phyloP scores from a whole-genome alignment of 2,113 vertebrate species.

The Tragelaphus strepsiceros region DNA sequence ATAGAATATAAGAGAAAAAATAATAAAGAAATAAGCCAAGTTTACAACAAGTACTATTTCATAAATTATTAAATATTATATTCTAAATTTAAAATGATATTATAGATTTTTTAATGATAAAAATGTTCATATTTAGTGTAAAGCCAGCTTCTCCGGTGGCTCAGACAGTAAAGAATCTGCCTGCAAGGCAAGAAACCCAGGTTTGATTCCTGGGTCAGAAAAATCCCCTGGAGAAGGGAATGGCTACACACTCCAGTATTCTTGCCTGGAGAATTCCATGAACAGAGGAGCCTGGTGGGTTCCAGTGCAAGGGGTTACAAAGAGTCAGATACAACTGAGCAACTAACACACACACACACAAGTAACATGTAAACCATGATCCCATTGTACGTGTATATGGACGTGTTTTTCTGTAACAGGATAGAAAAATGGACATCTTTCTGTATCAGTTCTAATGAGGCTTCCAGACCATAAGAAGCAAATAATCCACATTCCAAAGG shows the following conservation, averaged over 20 bases:
- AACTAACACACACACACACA: not conserved
- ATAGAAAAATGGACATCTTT: not conserved
- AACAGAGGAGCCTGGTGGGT: not conserved
- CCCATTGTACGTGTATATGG: not conserved
- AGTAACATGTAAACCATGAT: not conserved
- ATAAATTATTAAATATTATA: not conserved
- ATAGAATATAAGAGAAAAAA: not conserved
- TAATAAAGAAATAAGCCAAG: not conserved
- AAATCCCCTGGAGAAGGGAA: not conserved
- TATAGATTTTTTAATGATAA: not conserved
- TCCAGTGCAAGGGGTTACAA: not conserved
- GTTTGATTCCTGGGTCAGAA: not conserved
- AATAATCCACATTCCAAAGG: not conserved
- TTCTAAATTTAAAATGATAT: not conserved
- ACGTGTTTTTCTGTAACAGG: not conserved
- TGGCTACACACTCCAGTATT: not conserved
- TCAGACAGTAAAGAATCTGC: not conserved
- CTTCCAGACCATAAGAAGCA: not conserved
- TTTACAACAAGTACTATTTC: not conserved
- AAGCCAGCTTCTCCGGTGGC: not conserved
- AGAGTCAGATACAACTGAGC: not conserved
- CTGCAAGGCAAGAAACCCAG: not conserved
- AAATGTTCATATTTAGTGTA: not conserved
- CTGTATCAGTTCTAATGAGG: not conserved
- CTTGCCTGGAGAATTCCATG: not conserved